Evolutionary conservation across 2,113 vertebrate genomes (phyloP).

Genomic region (Ellobius talpinus): DNA sequence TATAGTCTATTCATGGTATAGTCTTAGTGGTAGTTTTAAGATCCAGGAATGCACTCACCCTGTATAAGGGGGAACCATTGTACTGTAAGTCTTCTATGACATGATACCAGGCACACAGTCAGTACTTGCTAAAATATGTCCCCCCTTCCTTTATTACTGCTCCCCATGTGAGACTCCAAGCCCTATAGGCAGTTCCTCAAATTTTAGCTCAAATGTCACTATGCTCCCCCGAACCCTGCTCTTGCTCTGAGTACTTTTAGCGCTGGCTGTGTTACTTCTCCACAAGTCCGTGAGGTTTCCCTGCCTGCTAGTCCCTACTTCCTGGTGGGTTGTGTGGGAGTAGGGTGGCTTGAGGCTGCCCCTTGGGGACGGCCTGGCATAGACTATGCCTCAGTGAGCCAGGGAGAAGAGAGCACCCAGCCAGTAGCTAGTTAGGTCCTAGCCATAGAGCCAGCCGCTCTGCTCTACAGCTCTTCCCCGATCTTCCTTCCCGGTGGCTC

Average conservation of each 20-base stretch:
- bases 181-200: neutral
- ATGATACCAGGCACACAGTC: neutral
- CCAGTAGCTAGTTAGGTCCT: neutral
- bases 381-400: neutral
- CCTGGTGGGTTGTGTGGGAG: neutral
- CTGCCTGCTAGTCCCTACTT: neutral
- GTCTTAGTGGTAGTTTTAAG: neutral
- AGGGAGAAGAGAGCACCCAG: neutral
- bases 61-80: neutral
- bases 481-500: neutral
- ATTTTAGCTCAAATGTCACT: neutral
- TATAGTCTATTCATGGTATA: neutral
- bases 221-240: neutral
- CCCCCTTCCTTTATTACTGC: neutral
- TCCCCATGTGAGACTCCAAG: neutral
- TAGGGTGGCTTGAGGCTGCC: neutral
- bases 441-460: neutral
- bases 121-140: conserved; percentile 1
- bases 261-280: neutral
- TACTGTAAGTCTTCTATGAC: neutral
- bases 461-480: neutral
- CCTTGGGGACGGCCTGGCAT: neutral
- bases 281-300: neutral
- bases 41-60: neutral
- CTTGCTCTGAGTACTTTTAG: neutral